Base-by-base conservation (phyloP, 1,140 invertebrate genomes). In the Drosophila serrata region DNA sequence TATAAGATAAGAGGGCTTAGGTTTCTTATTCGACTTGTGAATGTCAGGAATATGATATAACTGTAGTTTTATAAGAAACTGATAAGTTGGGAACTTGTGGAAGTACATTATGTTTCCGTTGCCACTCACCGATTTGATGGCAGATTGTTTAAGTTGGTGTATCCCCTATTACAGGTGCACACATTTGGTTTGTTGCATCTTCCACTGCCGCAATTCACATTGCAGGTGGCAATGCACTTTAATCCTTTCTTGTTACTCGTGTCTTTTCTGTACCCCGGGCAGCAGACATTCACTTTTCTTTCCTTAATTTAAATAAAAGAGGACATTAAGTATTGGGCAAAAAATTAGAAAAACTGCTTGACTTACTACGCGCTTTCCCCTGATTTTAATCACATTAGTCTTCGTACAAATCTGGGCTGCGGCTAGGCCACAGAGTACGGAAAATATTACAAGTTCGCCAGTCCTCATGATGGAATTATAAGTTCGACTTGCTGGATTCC, bases 151-250 rank as follows among this genome's bases (percentile, higher is more conserved):
- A 86, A 24, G 17, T 86, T 86, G 0, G 19, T 58, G 24, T 75
- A 86, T 3, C 69, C 65, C 0, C 4, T 11, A 7, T 6, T n/a
- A 19, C 82, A 86, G 8, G 13, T 9, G n/a, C 82, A 86, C 13
- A 33, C 24, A 11, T 86, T 58, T 8, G 67, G 68, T 6, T 19
- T 59, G 0, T 9, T 9, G 45, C 84, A 88, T 0, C 0, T 27
- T 8, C 84, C 84, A 8, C 17, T 77, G 1, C 6, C 29, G 12
- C 84, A 88, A 2, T 0, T 1, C 0, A 19, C 8, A 1, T 0
- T 8, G 22, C 82, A 87, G 0, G 0, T 22, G 0, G 75, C 42
- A 27, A 29, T 2, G 24, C 82, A 86, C 3, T 11, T 43, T 0
- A 49, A 4, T 2, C 0, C 4, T 6, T 2, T 12, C 0, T 17